Percentiles rank a stretch among this genome's conserved stretches.
phyloP scores from a whole-genome alignment of 1,140 invertebrate genomes.

The Bombus waltoni region DNA sequence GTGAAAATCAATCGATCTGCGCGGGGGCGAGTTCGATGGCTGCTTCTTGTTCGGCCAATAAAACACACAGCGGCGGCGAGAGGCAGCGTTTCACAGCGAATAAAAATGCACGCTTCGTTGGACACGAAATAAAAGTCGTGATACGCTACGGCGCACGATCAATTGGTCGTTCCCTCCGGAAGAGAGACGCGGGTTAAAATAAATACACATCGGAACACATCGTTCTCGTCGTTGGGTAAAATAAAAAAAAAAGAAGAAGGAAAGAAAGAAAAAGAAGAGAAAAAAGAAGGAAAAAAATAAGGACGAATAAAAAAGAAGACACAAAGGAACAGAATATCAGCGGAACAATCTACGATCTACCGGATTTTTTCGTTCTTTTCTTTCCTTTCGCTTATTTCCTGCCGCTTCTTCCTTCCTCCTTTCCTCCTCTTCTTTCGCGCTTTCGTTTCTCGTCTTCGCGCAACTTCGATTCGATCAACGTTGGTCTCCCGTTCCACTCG shows the following conservation, averaged over 20 bases:
- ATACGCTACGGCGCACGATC: slow-evolving; percentile 31
- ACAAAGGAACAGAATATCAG: not conserved
- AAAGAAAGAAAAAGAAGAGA: not conserved
- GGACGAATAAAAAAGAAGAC: not conserved
- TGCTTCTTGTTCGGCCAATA: slow-evolving; percentile 1
- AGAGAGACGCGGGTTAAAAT: slow-evolving; percentile 38
- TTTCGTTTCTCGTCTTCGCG: not conserved
- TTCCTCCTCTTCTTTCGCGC: no score
- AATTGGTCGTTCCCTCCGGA: slow-evolving; percentile 44
- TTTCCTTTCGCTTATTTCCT: not conserved
- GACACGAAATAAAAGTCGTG: slow-evolving; percentile 47
- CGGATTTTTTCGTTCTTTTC: not conserved
- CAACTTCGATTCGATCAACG: not conserved
- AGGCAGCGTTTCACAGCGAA: slow-evolving; percentile 28
- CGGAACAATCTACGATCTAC: slow-evolving; percentile 16
- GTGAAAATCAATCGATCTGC: not conserved
- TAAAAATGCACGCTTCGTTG: slow-evolving; percentile 59
- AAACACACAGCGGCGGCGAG: not conserved
- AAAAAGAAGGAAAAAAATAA: not conserved
- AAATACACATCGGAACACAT: slow-evolving; percentile 48
- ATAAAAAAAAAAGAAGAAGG: not conserved
- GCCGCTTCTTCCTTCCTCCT: not conserved
- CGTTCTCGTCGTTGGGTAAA: slow-evolving; percentile 30
- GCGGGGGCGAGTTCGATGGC: not conserved
- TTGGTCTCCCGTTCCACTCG: not conserved